Conservation (phyloP, 2,888 invertebrate genomes). For the Cosmia pyralina region DNA sequence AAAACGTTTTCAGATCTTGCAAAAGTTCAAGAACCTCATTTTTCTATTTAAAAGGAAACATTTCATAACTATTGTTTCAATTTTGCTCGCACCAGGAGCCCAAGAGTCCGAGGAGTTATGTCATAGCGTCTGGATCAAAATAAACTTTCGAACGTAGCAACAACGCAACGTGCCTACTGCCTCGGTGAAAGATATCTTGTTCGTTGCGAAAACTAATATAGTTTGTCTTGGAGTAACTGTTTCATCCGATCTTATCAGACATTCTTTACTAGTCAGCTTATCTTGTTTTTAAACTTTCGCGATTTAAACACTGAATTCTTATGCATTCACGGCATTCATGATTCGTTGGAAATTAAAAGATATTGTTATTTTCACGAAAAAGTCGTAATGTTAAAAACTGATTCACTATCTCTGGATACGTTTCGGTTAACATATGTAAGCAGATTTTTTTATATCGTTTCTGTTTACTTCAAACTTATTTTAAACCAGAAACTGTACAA, state of each 20-base stretch:
- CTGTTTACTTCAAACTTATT: too few species aligned
- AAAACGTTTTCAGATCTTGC: neutral
- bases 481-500: too few species aligned
- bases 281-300: slow-evolving; percentile 23
- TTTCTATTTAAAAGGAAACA: neutral
- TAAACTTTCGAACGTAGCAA: slow-evolving; percentile 25
- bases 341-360: neutral
- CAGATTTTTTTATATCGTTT: neutral
- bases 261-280: slow-evolving; percentile 5
- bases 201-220: slow-evolving; percentile 19
- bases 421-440: neutral
- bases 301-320: slow-evolving; percentile 6
- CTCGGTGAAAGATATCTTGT: slow-evolving; percentile 12
- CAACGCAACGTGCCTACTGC: neutral
- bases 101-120: slow-evolving; percentile 17
- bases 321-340: neutral
- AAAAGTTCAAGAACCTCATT: neutral
- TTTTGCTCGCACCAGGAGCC: neutral
- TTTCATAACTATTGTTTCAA: slow-evolving; percentile 1
- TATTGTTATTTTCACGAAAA: too few species aligned
- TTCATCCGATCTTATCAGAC: slow-evolving; percentile 25
- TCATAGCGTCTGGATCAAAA: slow-evolving; percentile 32
- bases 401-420: neutral
- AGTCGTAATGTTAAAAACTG: too few species aligned
- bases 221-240: slow-evolving; percentile 8